A percentile compares a stretch with the other conserved stretches of the same genome.
phyloP scores from a whole-genome alignment of 2,888 invertebrate species.

The Operophtera brumata region DNA sequence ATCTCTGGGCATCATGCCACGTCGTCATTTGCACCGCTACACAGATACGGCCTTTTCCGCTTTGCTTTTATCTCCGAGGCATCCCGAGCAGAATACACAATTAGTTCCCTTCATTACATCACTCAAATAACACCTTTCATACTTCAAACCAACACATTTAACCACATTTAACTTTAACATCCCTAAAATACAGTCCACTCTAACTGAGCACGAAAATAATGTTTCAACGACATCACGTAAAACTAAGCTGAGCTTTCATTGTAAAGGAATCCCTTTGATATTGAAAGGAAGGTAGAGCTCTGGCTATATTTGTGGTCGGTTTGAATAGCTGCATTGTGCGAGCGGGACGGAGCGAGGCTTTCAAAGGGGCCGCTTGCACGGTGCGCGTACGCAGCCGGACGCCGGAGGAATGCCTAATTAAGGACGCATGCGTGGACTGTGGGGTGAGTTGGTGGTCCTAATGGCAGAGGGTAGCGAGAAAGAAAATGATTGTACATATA shows the following conservation, averaged over 20 bases:
- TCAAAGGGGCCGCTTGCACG: constrained; percentile 72
- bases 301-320: constrained; percentile 39
- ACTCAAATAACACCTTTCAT: constrained; percentile 77
- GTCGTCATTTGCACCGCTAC: constrained; percentile 34
- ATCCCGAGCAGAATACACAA: constrained; percentile 74
- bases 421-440: constrained; percentile 76
- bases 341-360: constrained; percentile 61
- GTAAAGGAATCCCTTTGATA: constrained; percentile 61
- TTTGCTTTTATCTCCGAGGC: constrained; percentile 63
- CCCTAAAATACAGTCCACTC: constrained; percentile 24
- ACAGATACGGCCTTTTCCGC: constrained; percentile 51
- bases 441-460: constrained; percentile 34
- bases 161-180: constrained; percentile 36
- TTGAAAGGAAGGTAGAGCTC: constrained; percentile 58
- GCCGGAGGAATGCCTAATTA: constrained; percentile 78
- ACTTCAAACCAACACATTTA: constrained; percentile 29
- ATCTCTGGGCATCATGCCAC: constrained; percentile 17
- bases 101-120: constrained; percentile 78
- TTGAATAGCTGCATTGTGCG: constrained; percentile 76
- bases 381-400: constrained; percentile 74
- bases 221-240: constrained; percentile 44
- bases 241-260: constrained; percentile 41
- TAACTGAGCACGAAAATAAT: constrained; percentile 31
- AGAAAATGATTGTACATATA: neutral
- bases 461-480: constrained; percentile 27